Conservation (phyloP, 1,140 invertebrate genomes). For the Trichonephila clavata region DNA sequence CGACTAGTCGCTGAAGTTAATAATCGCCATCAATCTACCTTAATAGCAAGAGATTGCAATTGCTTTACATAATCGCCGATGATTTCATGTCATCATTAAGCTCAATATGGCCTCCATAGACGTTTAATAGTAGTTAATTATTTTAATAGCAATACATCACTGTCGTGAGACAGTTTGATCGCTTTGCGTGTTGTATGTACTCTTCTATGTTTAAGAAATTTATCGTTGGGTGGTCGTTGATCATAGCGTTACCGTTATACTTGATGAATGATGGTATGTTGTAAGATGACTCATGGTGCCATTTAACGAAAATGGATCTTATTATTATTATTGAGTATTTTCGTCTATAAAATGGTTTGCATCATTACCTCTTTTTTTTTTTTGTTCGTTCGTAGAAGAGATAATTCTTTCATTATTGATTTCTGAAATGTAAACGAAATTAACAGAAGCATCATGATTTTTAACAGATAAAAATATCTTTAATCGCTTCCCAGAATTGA, state of each 20-base stretch:
- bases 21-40: constrained; percentile 70
- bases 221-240: constrained; percentile 12
- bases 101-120: constrained; percentile 64
- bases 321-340: too few species aligned
- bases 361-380: too few species aligned
- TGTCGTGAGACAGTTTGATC: constrained; percentile 53
- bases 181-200: constrained; percentile 49
- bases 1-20: constrained; percentile 54
- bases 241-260: not conserved
- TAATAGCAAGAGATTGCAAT: constrained; percentile 71
- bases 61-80: constrained; percentile 70
- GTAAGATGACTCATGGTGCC: too few species aligned
- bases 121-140: constrained; percentile 75
- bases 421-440: too few species aligned
- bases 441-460: too few species aligned
- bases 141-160: constrained; percentile 72
- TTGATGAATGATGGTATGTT: too few species aligned
- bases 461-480: too few species aligned
- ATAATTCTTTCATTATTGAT: too few species aligned
- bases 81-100: constrained; percentile 74
- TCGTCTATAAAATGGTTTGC: too few species aligned
- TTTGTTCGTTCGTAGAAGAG: too few species aligned
- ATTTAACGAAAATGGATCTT: too few species aligned
- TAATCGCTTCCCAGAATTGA: too few species aligned
- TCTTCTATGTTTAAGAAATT: constrained; percentile 6